Conservation (phyloP, 2,113 vertebrate genomes). For the Haemorhous mexicanus region DNA sequence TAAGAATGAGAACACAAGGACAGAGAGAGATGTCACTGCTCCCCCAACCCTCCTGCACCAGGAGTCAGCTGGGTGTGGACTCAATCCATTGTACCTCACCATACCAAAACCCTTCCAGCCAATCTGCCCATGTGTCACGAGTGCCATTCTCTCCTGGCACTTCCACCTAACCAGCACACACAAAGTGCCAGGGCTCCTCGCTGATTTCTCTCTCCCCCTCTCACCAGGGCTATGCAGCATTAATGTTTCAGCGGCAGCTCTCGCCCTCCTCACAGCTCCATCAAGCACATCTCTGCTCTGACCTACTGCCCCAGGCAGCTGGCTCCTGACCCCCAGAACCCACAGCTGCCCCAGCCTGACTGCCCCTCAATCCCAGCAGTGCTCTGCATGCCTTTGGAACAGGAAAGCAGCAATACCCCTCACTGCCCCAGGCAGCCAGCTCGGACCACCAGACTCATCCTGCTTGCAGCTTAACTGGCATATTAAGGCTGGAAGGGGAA, state of each 20-base stretch:
- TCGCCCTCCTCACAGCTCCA: neutral
- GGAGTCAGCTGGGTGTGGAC: neutral
- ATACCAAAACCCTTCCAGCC: neutral
- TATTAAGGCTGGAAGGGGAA: neutral
- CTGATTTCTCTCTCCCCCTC: neutral
- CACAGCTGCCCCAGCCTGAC: neutral
- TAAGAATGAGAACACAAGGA: neutral
- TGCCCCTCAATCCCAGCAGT: neutral
- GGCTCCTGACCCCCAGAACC: neutral
- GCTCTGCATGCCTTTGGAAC: neutral
- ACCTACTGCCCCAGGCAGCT: neutral
- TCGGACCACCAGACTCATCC: constrained; percentile 1
- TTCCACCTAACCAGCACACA: neutral
- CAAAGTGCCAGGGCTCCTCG: neutral
- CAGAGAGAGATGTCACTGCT: neutral
- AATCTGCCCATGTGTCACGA: neutral
- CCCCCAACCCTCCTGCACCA: neutral
- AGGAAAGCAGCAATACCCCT: neutral
- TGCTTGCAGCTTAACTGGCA: constrained; percentile 8
- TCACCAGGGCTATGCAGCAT: neutral
- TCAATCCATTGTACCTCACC: neutral
- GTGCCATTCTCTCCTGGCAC: neutral
- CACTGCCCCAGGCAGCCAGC: fast-evolving
- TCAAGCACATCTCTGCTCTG: neutral
- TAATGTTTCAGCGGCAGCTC: neutral